These are phyloP conservation scores for Lepidochitona cinerea DNA, from an alignment of 2,888 invertebrate species.

Conservation along the genomic window DNA sequence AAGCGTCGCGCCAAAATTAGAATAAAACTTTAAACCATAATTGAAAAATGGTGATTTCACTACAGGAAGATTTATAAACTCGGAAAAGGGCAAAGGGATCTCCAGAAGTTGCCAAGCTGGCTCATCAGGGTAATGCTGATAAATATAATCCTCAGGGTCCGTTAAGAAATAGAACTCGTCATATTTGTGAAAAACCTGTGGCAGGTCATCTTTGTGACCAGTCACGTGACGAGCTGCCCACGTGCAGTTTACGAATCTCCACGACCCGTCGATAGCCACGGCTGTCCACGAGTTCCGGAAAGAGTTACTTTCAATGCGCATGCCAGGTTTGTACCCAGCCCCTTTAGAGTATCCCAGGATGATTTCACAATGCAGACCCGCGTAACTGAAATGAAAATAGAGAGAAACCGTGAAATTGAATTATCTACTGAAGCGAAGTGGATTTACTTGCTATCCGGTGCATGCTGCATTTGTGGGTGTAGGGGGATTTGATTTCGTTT, in stretches of 20 bases:
- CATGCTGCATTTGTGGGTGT: too few relatives aligned
- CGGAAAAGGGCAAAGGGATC: slow-evolving; percentile 70
- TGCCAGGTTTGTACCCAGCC: slow-evolving; percentile 98
- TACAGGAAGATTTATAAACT: slow-evolving; percentile 72
- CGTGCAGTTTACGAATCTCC: slow-evolving; percentile 99
- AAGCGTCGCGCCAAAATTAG: slow-evolving; percentile 61
- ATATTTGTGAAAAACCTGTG: slow-evolving; percentile 63
- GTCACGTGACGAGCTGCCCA: slow-evolving; percentile 91
- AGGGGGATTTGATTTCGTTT: too few relatives aligned
- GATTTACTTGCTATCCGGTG: not conserved
- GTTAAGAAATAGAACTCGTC: slow-evolving; percentile 71
- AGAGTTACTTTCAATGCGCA: slow-evolving; percentile 69
- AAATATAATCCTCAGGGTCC: slow-evolving; percentile 69
- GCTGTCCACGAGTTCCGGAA: slow-evolving; percentile 99
- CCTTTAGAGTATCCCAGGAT: slow-evolving; percentile 99
- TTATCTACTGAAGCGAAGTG: not conserved
- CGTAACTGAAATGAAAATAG: slow-evolving; percentile 82
- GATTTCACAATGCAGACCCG: slow-evolving; percentile 98
- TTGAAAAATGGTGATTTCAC: slow-evolving; percentile 73
- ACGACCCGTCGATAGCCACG: slow-evolving; percentile 96
- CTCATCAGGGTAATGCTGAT: slow-evolving; percentile 69
- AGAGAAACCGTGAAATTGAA: too few relatives aligned
- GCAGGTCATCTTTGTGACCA: slow-evolving; percentile 57
- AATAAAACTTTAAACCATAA: slow-evolving; percentile 58
- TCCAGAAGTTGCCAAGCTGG: slow-evolving; percentile 72